Percentiles rank a stretch among this genome's conserved stretches.
These are phyloP conservation scores for Hydropotes inermis DNA, from an alignment of 2,113 vertebrate species.

Conservation along the genomic window DNA sequence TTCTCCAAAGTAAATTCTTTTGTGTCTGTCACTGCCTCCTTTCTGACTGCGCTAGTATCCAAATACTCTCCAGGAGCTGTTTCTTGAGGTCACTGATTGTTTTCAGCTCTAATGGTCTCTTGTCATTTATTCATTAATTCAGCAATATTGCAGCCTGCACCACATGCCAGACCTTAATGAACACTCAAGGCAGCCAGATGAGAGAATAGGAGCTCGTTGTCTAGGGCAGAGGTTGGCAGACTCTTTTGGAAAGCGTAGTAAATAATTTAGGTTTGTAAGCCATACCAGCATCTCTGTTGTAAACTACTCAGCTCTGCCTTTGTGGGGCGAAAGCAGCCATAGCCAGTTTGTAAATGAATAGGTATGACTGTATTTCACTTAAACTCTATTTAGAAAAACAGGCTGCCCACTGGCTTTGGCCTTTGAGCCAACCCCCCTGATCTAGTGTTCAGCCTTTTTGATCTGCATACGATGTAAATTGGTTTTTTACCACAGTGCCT, in stretches of 20 bases:
- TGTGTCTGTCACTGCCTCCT: background rate
- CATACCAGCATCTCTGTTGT: background rate
- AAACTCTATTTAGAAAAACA: background rate
- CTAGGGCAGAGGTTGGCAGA: background rate
- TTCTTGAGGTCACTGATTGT: background rate
- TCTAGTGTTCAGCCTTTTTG: background rate
- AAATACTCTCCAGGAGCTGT: background rate
- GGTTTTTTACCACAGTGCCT: background rate
- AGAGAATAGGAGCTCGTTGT: background rate
- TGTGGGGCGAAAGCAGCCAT: background rate
- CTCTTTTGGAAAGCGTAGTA: background rate
- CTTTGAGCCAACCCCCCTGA: background rate
- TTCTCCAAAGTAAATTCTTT: slow-evolving; percentile 5
- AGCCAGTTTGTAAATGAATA: background rate
- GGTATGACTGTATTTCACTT: background rate
- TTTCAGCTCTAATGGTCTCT: background rate
- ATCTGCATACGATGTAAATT: background rate
- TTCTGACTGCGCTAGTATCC: background rate
- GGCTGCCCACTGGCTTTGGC: background rate
- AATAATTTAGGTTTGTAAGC: background rate
- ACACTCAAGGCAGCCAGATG: background rate
- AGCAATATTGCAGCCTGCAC: background rate
- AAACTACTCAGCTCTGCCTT: background rate
- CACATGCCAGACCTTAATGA: background rate
- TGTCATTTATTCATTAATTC: background rate